Conservation (phyloP, 2,888 invertebrate species). For the Fragum sueziense region DNA sequence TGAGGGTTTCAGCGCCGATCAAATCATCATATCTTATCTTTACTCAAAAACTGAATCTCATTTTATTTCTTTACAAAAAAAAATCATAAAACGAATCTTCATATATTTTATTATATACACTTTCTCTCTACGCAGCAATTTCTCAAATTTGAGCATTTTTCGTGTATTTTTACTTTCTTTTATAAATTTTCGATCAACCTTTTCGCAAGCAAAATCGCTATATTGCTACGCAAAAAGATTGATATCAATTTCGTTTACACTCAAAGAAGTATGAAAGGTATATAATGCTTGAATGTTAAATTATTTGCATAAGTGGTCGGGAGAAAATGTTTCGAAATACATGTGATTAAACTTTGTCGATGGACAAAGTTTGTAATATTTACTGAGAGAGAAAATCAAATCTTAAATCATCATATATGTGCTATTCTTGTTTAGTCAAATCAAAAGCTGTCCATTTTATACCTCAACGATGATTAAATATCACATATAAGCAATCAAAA, state of each 20-base stretch:
- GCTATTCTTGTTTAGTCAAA: not conserved
- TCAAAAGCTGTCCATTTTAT: not conserved
- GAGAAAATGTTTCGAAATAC: not conserved
- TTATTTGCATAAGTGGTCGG: not conserved
- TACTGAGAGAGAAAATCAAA: not conserved
- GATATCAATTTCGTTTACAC: not conserved
- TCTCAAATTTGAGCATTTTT: not conserved
- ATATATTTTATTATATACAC: not conserved
- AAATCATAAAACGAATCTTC: too few species aligned
- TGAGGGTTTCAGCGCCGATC: too few species aligned
- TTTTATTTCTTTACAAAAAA: not conserved
- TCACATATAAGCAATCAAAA: too few species aligned
- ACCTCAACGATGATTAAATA: too few species aligned
- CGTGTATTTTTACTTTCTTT: not conserved
- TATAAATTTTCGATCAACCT: not conserved
- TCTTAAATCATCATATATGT: not conserved
- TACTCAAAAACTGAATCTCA: not conserved
- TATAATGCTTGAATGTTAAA: not conserved
- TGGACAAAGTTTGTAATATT: not conserved
- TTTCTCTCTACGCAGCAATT: not conserved
- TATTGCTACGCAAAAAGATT: too few species aligned
- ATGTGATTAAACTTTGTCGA: too few species aligned
- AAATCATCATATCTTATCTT: too few species aligned
- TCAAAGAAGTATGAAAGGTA: not conserved
- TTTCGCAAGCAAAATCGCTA: too few species aligned